Conservation (phyloP, 2,797 vertebrate species). For the Dryobates pubescens region DNA sequence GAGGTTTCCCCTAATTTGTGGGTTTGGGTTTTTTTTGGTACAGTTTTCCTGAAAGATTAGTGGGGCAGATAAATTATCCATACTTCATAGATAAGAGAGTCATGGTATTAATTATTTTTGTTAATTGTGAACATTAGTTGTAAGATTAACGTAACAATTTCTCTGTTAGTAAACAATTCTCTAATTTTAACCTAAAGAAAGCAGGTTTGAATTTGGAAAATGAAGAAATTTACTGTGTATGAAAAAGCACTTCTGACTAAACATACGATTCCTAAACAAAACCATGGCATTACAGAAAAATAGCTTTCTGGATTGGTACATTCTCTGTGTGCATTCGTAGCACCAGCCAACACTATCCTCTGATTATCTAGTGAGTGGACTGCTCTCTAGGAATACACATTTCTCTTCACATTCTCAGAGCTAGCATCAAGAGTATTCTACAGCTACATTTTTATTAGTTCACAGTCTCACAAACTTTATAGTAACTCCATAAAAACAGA, state of each 20-base stretch:
- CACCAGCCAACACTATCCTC: neutral
- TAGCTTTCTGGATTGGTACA: neutral
- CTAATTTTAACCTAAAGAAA: neutral
- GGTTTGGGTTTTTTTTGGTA: neutral
- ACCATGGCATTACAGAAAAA: neutral
- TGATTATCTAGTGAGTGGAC: neutral
- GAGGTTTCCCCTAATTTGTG: too few relatives aligned
- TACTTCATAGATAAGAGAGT: neutral
- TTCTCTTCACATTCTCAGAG: neutral
- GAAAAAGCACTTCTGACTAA: neutral
- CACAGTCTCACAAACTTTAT: neutral
- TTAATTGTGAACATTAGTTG: neutral
- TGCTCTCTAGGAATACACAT: neutral
- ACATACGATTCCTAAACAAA: neutral
- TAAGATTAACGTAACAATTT: neutral
- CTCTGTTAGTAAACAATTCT: neutral
- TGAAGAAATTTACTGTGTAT: rapidly evolving
- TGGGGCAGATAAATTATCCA: neutral
- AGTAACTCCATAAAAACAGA: neutral
- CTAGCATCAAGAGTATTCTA: neutral
- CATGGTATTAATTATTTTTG: neutral
- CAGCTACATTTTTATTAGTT: constrained; percentile 16
- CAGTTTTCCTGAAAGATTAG: neutral
- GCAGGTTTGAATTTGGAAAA: neutral
- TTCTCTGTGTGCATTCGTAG: neutral